Evolutionary conservation across 2,797 vertebrate genomes (phyloP).

Genomic region (Fundulus diaphanus): DNA sequence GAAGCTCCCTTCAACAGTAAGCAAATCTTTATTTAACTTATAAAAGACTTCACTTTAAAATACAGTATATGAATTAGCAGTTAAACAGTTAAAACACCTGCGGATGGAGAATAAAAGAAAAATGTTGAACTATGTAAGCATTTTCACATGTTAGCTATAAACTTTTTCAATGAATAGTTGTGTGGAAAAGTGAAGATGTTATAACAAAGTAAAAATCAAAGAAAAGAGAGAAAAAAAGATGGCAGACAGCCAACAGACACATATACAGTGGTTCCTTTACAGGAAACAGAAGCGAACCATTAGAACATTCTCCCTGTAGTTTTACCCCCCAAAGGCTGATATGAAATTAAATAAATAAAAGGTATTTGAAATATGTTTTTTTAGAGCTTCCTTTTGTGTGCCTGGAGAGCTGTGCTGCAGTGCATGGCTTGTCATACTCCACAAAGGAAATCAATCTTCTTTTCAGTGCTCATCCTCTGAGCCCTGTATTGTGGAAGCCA

Average conservation of each 20-base stretch:
- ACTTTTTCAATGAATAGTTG: not conserved
- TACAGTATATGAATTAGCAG: not conserved
- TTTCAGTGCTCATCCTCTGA: conserved; percentile 78
- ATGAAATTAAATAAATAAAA: conserved; percentile 51
- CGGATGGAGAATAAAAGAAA: not conserved
- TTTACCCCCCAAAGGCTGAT: conserved; percentile 62
- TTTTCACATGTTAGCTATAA: not conserved
- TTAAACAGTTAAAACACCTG: not conserved
- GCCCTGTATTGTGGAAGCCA: conserved; percentile 75
- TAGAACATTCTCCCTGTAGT: conserved; percentile 35
- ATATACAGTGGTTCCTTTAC: conserved; percentile 38
- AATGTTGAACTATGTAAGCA: not conserved
- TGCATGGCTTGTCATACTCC: conserved; percentile 77
- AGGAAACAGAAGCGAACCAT: conserved; percentile 44
- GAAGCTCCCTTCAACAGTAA: not conserved
- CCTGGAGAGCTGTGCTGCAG: conserved; percentile 72
- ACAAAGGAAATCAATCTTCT: conserved; percentile 86
- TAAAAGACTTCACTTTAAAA: not conserved
- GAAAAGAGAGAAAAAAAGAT: conserved; percentile 14
- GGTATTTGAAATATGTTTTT: conserved; percentile 64
- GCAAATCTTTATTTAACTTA: not conserved
- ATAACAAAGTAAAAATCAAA: conserved; percentile 9
- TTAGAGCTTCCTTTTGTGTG: conserved; percentile 69
- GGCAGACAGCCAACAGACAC: conserved; percentile 34
- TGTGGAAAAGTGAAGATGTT: conserved; percentile 17